A percentile compares a stretch with the other conserved stretches of the same genome.
Conservation (phyloP, 1,140 invertebrate genomes). For the Ganaspis sp. region DNA sequence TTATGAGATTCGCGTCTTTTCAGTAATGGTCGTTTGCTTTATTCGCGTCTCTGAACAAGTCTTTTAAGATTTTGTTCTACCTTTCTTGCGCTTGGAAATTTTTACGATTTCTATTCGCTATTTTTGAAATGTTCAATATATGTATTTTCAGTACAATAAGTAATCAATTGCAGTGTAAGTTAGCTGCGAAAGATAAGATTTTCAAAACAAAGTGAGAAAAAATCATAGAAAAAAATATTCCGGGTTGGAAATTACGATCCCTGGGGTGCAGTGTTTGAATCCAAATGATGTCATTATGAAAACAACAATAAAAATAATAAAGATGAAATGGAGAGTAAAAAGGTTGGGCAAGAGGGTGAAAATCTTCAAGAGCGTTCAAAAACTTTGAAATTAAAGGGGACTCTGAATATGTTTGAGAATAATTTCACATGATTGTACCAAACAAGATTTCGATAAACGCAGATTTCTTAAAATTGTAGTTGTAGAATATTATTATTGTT, state of each 20-base stretch:
- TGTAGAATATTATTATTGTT: too few relatives aligned
- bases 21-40: conserved; percentile 10
- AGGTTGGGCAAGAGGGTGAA: conserved; percentile 43
- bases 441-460: too few relatives aligned
- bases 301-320: conserved; percentile 72
- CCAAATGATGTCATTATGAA: conserved; percentile 68
- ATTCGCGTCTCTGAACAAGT: conserved; percentile 31
- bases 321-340: conserved; percentile 58
- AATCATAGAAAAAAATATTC: neutral
- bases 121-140: too few relatives aligned
- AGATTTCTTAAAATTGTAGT: too few relatives aligned
- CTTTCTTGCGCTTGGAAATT: neutral
- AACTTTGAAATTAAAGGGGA: conserved; percentile 57
- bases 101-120: too few relatives aligned
- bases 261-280: conserved; percentile 65
- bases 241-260: conserved; percentile 56
- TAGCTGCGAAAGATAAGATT: neutral
- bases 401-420: conserved; percentile 33
- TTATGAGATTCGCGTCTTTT: neutral
- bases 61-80: conserved; percentile 36
- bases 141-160: too few relatives aligned
- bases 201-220: neutral
- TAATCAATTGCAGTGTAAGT: too few relatives aligned
- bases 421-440: conserved; percentile 29
- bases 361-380: conserved; percentile 46